Conservation (phyloP, 2,797 vertebrate species). For the Pampus argenteus region DNA sequence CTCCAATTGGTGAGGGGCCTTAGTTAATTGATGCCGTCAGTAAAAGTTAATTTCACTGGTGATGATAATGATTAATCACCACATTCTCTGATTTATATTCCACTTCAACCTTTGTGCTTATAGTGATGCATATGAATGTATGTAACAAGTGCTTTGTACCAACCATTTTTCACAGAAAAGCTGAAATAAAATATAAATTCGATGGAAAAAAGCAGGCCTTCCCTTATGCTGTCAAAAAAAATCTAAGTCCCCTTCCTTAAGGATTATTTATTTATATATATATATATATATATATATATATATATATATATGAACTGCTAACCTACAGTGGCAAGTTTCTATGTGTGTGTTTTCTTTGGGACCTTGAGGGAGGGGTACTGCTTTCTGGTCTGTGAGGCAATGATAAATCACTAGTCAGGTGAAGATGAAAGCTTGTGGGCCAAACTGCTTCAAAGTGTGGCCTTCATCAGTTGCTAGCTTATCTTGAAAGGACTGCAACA, state of each 20-base stretch:
- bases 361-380: constrained; percentile 66
- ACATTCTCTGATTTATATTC: constrained; percentile 3
- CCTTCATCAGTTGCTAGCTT: constrained; percentile 72
- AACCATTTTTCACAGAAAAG: constrained; percentile 5
- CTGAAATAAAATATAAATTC: constrained; percentile 9
- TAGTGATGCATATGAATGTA: constrained; percentile 9
- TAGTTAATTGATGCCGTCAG: neutral
- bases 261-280: no score
- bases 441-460: constrained; percentile 75
- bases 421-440: constrained; percentile 77
- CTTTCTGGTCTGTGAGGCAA: constrained; percentile 71
- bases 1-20: neutral
- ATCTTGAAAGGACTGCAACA: constrained; percentile 73
- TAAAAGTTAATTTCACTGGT: neutral
- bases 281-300: constrained; percentile 27
- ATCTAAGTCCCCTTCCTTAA: neutral
- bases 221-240: constrained; percentile 6
- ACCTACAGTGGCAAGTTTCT: constrained; percentile 45
- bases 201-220: neutral
- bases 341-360: constrained; percentile 62
- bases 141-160: neutral
- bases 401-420: constrained; percentile 79
- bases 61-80: constrained; percentile 7
- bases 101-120: neutral
- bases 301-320: constrained; percentile 34